A percentile compares a stretch with the other conserved stretches of the same genome.
Evolutionary conservation across 2,888 invertebrate species (phyloP).

Genomic region (Heliconius charithonia): DNA sequence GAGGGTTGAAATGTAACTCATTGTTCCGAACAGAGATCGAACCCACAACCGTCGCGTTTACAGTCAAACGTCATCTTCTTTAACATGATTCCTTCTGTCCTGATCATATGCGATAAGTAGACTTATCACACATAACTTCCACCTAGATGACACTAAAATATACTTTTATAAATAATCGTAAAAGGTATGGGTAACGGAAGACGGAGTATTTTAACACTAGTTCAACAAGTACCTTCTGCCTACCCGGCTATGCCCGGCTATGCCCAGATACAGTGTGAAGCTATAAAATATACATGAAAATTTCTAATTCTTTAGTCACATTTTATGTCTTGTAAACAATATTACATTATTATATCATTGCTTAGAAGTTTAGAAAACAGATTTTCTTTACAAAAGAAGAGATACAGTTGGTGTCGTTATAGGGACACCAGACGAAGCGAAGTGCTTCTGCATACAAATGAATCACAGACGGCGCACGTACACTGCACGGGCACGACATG

Average conservation of each 20-base stretch:
- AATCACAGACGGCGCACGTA: slow-evolving; percentile 46
- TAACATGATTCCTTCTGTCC: not conserved
- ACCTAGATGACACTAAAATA: not conserved
- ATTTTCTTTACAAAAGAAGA: slow-evolving; percentile 15
- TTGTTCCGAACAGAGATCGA: not conserved
- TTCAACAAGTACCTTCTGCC: too few species aligned
- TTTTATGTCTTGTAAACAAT: not conserved
- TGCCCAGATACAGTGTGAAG: too few species aligned
- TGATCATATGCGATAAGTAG: not conserved
- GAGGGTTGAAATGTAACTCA: not conserved
- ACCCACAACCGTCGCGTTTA: not conserved
- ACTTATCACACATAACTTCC: not conserved
- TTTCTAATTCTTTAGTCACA: not conserved
- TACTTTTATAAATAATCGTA: not conserved
- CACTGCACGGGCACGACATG: slow-evolving; percentile 33
- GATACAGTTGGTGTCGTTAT: slow-evolving; percentile 29
- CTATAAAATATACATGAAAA: too few species aligned
- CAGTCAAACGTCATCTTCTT: not conserved
- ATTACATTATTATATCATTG: not conserved
- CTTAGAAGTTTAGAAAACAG: not conserved
- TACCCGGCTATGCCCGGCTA: too few species aligned
- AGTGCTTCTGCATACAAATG: slow-evolving; percentile 44
- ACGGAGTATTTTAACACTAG: too few species aligned
- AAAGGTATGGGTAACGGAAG: too few species aligned
- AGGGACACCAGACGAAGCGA: slow-evolving; percentile 38